A percentile compares a stretch with the other conserved stretches of the same genome.
These are phyloP conservation scores for Oxyura jamaicensis DNA, from an alignment of 2,113 vertebrate genomes.

Conservation along the genomic window DNA sequence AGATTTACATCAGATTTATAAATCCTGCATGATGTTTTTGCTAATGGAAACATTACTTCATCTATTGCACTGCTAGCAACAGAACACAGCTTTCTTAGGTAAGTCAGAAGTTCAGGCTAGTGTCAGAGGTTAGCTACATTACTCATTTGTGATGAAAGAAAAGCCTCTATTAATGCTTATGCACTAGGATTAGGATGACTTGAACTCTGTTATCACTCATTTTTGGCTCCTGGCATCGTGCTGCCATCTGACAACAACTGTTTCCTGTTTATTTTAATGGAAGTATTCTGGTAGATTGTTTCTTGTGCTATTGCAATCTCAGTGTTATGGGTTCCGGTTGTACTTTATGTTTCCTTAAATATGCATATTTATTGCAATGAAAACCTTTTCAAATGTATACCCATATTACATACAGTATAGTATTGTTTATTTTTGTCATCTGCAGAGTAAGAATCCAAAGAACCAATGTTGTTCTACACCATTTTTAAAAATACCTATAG, in stretches of 20 bases:
- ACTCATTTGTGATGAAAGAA: constrained; percentile 31
- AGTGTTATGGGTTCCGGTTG: neutral
- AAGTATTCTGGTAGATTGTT: neutral
- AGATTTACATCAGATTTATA: neutral
- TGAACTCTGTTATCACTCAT: constrained; percentile 42
- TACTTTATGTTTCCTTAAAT: neutral
- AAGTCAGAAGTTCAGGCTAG: neutral
- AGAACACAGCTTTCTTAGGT: neutral
- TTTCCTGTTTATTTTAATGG: neutral
- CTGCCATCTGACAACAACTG: constrained; percentile 6
- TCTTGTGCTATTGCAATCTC: neutral
- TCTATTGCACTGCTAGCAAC: neutral
- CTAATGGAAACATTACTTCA: neutral
- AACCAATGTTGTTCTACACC: neutral
- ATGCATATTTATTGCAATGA: neutral
- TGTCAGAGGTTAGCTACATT: constrained; percentile 3
- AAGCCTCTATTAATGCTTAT: constrained; percentile 11
- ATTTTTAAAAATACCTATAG: neutral
- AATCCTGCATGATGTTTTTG: neutral
- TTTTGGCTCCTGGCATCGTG: neutral
- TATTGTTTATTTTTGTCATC: neutral
- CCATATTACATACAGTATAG: neutral
- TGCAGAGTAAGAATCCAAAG: neutral
- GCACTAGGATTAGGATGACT: constrained; percentile 21
- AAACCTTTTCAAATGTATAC: neutral